A percentile compares a stretch with the other conserved stretches of the same genome.
phyloP scores from a whole-genome alignment of 1,140 invertebrate genomes.

The Atta cephalotes region DNA sequence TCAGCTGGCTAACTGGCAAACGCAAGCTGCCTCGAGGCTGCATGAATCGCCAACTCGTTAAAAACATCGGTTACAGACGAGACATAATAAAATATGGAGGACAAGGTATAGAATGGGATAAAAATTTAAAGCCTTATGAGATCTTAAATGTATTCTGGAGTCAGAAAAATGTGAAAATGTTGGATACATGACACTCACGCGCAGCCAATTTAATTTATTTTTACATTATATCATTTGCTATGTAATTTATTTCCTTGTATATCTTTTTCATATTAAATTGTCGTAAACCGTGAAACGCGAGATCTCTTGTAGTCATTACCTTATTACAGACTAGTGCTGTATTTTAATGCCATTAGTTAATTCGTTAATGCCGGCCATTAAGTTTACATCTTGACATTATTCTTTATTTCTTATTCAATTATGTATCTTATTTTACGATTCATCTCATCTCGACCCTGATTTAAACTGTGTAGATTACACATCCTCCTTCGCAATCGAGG shows the following conservation, averaged over 20 bases:
- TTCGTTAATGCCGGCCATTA: slow-evolving; percentile 15
- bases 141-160: not conserved
- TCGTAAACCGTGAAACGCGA: slow-evolving; percentile 6
- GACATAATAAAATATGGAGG: slow-evolving; percentile 16
- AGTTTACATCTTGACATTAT: slow-evolving; percentile 8
- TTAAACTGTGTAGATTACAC: slow-evolving; percentile 33
- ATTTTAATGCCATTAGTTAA: slow-evolving; percentile 3
- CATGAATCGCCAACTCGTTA: slow-evolving; percentile 30
- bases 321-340: not conserved
- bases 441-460: slow-evolving; percentile 40
- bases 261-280: not conserved
- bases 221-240: not conserved
- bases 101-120: not conserved
- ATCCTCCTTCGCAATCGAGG: slow-evolving; percentile 2
- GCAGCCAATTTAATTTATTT: slow-evolving; percentile 1
- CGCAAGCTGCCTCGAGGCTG: slow-evolving; percentile 8
- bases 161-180: not conserved
- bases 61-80: slow-evolving; percentile 27
- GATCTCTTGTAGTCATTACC: not conserved
- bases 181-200: not conserved
- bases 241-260: slow-evolving; percentile 3
- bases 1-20: slow-evolving; percentile 15
- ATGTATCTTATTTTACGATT: slow-evolving; percentile 18
- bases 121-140: not conserved
- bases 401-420: slow-evolving; percentile 13